phyloP scores from a whole-genome alignment of 2,888 invertebrate species.

The Acrobasis repandana region DNA sequence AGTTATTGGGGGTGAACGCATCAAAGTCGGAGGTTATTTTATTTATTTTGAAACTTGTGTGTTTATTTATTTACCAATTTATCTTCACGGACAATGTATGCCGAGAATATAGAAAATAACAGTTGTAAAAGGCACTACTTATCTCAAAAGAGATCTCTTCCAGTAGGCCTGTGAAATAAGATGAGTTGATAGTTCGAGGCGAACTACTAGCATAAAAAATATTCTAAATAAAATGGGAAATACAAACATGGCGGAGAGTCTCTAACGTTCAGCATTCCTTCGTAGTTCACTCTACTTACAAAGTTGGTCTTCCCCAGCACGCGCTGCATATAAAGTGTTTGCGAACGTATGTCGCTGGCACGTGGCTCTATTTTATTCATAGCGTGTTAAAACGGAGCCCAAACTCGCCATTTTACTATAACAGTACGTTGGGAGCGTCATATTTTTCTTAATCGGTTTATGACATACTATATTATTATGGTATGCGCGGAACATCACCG shows the following conservation, averaged over 20 bases:
- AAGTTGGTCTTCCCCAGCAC: slow-evolving; percentile 13
- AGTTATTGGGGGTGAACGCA: too few relatives aligned
- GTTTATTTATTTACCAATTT: too few relatives aligned
- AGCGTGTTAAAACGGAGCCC: slow-evolving; percentile 7
- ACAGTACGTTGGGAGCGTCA: neutral
- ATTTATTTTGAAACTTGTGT: too few relatives aligned
- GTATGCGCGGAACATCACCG: neutral
- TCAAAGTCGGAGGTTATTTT: too few relatives aligned
- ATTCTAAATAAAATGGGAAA: too few relatives aligned
- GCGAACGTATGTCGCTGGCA: slow-evolving; percentile 10
- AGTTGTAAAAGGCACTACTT: too few relatives aligned
- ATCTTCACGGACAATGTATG: too few relatives aligned
- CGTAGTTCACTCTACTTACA: slow-evolving; percentile 9
- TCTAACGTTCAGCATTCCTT: neutral
- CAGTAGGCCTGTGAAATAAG: too few relatives aligned
- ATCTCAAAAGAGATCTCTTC: too few relatives aligned
- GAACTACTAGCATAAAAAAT: too few relatives aligned
- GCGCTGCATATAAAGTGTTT: slow-evolving; percentile 17
- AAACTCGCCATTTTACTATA: slow-evolving; percentile 10
- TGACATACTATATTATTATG: neutral
- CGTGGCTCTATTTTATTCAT: slow-evolving; percentile 16
- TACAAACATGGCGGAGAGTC: neutral
- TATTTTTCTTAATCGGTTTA: slow-evolving; percentile 13
- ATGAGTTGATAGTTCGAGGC: too few relatives aligned
- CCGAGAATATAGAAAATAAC: too few relatives aligned